Conservation (phyloP, 2,797 vertebrate species). For the Phrynocephalus vlangalii region DNA sequence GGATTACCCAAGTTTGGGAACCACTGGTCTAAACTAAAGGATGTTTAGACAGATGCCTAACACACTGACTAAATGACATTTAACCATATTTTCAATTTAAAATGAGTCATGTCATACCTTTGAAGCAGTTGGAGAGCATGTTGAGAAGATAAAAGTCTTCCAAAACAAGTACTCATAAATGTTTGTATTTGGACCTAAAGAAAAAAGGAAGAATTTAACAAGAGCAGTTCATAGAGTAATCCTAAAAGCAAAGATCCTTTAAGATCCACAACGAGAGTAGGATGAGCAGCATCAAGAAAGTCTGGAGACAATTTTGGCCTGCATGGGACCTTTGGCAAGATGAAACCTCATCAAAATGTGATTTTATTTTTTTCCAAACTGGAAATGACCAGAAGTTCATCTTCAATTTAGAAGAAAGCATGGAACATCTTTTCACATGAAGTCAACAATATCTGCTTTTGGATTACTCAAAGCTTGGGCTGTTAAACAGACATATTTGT, state of each 20-base stretch:
- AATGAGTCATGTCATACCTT: slow-evolving; percentile 71
- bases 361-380: no score
- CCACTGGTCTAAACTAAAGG: not conserved
- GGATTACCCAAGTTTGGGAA: no score
- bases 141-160: slow-evolving; percentile 81
- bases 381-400: no score
- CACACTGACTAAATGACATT: no score
- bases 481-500: not conserved
- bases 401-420: no score
- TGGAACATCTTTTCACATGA: no score
- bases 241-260: not conserved
- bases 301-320: no score
- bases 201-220: slow-evolving; percentile 13
- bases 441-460: not conserved
- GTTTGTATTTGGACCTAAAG: slow-evolving; percentile 80
- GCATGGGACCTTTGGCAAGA: no score
- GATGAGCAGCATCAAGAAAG: no score
- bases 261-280: not conserved
- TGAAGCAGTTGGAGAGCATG: slow-evolving; percentile 81
- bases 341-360: no score
- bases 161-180: slow-evolving; percentile 84
- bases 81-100: no score
- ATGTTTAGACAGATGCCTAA: no score
- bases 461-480: not conserved
- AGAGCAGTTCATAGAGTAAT: not conserved